Conservation (phyloP, 2,113 vertebrate species). For the Cynocephalus volans region DNA sequence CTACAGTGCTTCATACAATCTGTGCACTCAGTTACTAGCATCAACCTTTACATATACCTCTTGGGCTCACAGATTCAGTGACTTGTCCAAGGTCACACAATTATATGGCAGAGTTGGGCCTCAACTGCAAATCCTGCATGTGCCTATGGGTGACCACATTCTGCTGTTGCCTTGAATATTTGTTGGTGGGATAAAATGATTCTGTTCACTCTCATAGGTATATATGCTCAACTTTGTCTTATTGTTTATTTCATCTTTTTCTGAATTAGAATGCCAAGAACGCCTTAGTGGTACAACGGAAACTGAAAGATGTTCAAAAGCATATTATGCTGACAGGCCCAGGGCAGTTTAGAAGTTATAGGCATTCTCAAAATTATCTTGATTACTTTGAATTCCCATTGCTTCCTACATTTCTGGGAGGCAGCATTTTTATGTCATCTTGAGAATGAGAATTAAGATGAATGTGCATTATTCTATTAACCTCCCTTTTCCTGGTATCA, state of each 20-base stretch:
- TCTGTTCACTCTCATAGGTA: slow-evolving; percentile 31
- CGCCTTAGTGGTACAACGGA: slow-evolving; percentile 59
- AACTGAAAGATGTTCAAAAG: slow-evolving; percentile 73
- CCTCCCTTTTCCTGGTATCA: slow-evolving; percentile 13
- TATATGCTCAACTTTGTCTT: slow-evolving; percentile 60
- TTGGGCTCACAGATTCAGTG: neutral
- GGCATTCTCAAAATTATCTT: slow-evolving; percentile 79
- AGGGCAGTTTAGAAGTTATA: slow-evolving; percentile 76
- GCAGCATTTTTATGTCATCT: slow-evolving; percentile 67
- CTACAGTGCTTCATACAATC: neutral
- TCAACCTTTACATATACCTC: neutral
- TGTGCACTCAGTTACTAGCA: slow-evolving; percentile 16
- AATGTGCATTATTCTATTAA: slow-evolving; percentile 65
- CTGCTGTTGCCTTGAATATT: slow-evolving; percentile 14
- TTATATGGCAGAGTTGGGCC: neutral
- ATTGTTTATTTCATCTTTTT: slow-evolving; percentile 74
- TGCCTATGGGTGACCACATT: neutral
- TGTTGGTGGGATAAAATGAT: slow-evolving; percentile 31
- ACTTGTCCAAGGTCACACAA: slow-evolving; percentile 37
- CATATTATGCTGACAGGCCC: slow-evolving; percentile 68
- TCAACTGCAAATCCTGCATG: neutral
- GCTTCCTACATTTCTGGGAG: slow-evolving; percentile 66
- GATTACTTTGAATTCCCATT: slow-evolving; percentile 81
- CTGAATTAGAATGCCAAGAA: slow-evolving; percentile 72
- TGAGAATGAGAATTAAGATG: slow-evolving; percentile 58